phyloP scores from a whole-genome alignment of 2,888 invertebrate genomes.

The Chymomyza amoena region DNA sequence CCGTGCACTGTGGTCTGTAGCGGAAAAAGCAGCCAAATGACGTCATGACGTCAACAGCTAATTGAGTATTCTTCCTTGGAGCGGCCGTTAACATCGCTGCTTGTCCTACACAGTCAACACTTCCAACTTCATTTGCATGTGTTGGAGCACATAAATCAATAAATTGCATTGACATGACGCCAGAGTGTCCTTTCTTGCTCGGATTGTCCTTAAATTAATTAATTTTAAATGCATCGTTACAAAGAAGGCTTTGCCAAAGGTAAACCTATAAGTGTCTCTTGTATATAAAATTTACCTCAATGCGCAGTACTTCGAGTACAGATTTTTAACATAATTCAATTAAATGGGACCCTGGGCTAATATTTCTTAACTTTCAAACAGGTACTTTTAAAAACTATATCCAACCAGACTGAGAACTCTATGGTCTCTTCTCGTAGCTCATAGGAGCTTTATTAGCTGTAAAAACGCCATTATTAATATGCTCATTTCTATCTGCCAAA shows the following conservation, averaged over 20 bases:
- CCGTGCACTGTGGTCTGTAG: constrained; percentile 27
- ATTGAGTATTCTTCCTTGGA: constrained; percentile 67
- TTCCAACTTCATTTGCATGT: constrained; percentile 49
- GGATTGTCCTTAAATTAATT: not conserved
- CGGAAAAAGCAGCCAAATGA: constrained; percentile 17
- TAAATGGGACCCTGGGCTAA: too few relatives aligned
- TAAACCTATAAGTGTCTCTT: not conserved
- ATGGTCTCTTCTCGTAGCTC: too few relatives aligned
- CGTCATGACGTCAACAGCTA: constrained; percentile 39
- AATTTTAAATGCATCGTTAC: not conserved
- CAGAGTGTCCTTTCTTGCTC: not conserved
- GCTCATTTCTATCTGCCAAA: too few relatives aligned
- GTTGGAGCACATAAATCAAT: constrained; percentile 55
- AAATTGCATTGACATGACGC: constrained; percentile 35
- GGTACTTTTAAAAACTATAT: too few relatives aligned
- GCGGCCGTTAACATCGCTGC: constrained; percentile 31
- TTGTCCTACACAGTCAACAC: constrained; percentile 33
- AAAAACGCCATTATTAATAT: too few relatives aligned
- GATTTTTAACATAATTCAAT: too few relatives aligned
- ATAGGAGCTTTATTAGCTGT: too few relatives aligned
- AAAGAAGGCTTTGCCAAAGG: not conserved
- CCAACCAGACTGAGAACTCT: too few relatives aligned
- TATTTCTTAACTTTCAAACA: too few relatives aligned
- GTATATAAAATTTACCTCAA: not conserved
- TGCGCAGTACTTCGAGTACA: not conserved